Conservation (phyloP, 2,888 invertebrate genomes). For the Orthosia incerta region DNA sequence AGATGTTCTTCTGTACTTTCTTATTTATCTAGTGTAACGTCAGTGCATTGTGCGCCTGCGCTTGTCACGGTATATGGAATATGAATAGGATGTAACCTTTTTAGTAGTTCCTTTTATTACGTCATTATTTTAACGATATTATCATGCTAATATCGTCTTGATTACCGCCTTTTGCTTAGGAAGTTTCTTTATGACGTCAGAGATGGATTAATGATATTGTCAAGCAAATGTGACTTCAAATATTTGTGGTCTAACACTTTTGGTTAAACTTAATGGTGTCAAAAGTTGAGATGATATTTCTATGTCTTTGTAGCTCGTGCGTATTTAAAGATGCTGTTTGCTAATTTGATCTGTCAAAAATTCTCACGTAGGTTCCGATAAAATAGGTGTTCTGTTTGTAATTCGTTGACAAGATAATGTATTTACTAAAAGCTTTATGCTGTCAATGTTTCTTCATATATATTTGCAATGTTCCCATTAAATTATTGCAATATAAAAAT, state of each 20-base stretch:
- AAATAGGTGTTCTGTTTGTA: constrained; percentile 10
- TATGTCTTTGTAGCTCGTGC: constrained; percentile 15
- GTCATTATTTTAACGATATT: constrained; percentile 33
- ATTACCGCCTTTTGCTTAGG: constrained; percentile 19
- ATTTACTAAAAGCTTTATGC: constrained; percentile 50
- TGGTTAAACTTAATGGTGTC: constrained; percentile 37
- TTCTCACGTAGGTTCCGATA: constrained; percentile 17
- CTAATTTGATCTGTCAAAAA: constrained; percentile 38
- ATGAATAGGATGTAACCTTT: constrained; percentile 64
- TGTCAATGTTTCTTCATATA: constrained; percentile 28
- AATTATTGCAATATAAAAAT: constrained; percentile 3
- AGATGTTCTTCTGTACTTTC: constrained; percentile 33
- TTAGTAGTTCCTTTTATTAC: constrained; percentile 60
- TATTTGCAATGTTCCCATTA: background rate
- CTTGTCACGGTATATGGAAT: constrained; percentile 59
- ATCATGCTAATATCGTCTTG: constrained; percentile 14
- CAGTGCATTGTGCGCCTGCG: constrained; percentile 43
- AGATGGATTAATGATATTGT: constrained; percentile 27
- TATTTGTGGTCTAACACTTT: constrained; percentile 58
- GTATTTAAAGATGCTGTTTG: constrained; percentile 24
- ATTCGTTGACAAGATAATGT: constrained; percentile 21
- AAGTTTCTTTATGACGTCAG: constrained; percentile 14
- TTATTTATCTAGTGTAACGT: constrained; percentile 3
- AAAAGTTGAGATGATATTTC: constrained; percentile 17
- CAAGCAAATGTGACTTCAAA: constrained; percentile 38